Evolutionary conservation across 2,113 vertebrate genomes (phyloP).

Genomic region (Polypterus bichir): DNA sequence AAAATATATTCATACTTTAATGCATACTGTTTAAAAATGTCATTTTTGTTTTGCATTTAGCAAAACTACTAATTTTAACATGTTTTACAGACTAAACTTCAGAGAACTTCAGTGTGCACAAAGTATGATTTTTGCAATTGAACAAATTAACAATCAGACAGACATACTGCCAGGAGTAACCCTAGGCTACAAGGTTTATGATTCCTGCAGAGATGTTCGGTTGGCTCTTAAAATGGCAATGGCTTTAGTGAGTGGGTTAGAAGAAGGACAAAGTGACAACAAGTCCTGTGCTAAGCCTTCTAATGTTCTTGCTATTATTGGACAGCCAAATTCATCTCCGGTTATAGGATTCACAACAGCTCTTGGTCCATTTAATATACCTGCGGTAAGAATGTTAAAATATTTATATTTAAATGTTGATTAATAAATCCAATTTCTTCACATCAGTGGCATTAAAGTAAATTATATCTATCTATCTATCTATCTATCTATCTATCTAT

Average conservation of each 20-base stretch:
- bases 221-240: not conserved
- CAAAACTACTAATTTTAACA: not conserved
- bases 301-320: not conserved
- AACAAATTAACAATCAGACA: constrained; percentile 34
- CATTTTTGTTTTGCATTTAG: not conserved
- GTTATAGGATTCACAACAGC: not conserved
- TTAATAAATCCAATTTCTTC: too few relatives aligned
- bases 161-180: constrained; percentile 30
- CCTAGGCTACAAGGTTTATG: constrained; percentile 34
- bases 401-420: not conserved
- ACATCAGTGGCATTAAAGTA: too few relatives aligned
- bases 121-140: constrained; percentile 35
- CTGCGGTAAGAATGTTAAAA: constrained; percentile 1
- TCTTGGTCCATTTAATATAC: not conserved
- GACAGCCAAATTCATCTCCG: not conserved
- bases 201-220: constrained; percentile 19
- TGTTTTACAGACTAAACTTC: constrained; percentile 14
- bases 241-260: not conserved
- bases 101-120: constrained; percentile 37
- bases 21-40: not conserved
- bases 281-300: not conserved
- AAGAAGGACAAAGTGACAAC: not conserved
- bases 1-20: not conserved
- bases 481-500: not conserved
- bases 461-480: too few relatives aligned